Conservation (phyloP, 2,888 invertebrate species). For the Tridacna crocea region DNA sequence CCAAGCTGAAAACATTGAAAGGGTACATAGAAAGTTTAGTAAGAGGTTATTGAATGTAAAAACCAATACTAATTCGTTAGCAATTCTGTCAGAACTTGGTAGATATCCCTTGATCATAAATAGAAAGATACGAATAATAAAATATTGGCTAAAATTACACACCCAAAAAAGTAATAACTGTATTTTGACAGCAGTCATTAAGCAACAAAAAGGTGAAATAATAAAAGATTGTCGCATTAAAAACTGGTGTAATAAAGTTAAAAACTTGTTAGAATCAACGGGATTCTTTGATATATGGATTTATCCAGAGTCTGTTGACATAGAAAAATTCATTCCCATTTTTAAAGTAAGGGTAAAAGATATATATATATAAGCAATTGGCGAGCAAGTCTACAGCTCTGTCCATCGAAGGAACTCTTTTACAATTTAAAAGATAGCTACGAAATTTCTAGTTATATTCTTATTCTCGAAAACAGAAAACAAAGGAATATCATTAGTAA, state of each 20-base stretch:
- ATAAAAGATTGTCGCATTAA: neutral
- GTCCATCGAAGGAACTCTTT: no score
- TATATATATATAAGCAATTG: slow-evolving; percentile 23
- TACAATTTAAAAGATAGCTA: no score
- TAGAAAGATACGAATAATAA: neutral
- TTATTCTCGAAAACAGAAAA: no score
- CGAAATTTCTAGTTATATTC: no score
- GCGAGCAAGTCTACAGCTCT: neutral
- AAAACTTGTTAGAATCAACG: neutral
- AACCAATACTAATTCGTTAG: neutral
- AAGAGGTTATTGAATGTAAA: slow-evolving; percentile 22
- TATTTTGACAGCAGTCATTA: slow-evolving; percentile 10
- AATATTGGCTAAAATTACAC: slow-evolving; percentile 20
- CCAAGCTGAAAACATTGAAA: slow-evolving; percentile 9
- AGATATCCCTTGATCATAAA: slow-evolving; percentile 1
- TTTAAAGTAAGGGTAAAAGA: slow-evolving; percentile 17
- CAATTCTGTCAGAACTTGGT: slow-evolving; percentile 13
- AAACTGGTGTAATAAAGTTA: neutral
- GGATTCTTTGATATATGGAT: slow-evolving; percentile 27
- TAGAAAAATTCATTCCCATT: slow-evolving; percentile 11
- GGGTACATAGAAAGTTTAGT: slow-evolving; percentile 33
- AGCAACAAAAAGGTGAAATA: slow-evolving; percentile 6
- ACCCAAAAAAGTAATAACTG: neutral
- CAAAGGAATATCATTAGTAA: neutral
- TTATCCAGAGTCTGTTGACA: slow-evolving; percentile 21